Percentiles rank a stretch among this genome's conserved stretches.
These are phyloP conservation scores for Ophonus ardosiacus DNA, from an alignment of 2,888 invertebrate species.

Conservation along the genomic window DNA sequence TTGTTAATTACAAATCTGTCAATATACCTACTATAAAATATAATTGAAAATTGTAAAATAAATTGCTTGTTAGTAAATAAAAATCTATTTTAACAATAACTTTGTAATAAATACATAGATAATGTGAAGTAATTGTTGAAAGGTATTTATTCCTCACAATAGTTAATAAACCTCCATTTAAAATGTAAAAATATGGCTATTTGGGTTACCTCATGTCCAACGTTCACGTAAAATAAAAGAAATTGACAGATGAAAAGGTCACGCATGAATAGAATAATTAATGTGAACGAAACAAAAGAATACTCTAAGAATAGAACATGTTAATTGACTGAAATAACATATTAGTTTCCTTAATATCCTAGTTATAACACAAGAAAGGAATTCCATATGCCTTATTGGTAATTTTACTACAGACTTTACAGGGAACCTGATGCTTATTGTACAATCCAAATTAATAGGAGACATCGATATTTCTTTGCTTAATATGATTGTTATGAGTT, in stretches of 20 bases:
- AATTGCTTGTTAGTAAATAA: too few species aligned
- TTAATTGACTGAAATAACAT: constrained; percentile 15
- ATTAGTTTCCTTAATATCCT: neutral
- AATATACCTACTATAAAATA: too few species aligned
- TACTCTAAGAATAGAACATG: constrained; percentile 32
- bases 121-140: neutral
- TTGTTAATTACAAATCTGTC: too few species aligned
- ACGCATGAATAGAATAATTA: constrained; percentile 43
- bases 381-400: too few species aligned
- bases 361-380: neutral
- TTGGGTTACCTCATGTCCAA: constrained; percentile 27
- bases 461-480: too few species aligned
- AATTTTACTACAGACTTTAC: too few species aligned
- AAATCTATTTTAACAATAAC: neutral
- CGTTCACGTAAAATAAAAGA: constrained; percentile 28
- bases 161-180: constrained; percentile 10
- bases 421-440: neutral
- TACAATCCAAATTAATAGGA: neutral
- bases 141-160: neutral
- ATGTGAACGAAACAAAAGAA: constrained; percentile 36
- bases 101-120: neutral
- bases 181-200: neutral
- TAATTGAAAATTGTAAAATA: too few species aligned
- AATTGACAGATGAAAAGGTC: constrained; percentile 44
- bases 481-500: too few species aligned